These are phyloP conservation scores for Cantharis rustica DNA, from an alignment of 2,888 invertebrate species.

Conservation along the genomic window DNA sequence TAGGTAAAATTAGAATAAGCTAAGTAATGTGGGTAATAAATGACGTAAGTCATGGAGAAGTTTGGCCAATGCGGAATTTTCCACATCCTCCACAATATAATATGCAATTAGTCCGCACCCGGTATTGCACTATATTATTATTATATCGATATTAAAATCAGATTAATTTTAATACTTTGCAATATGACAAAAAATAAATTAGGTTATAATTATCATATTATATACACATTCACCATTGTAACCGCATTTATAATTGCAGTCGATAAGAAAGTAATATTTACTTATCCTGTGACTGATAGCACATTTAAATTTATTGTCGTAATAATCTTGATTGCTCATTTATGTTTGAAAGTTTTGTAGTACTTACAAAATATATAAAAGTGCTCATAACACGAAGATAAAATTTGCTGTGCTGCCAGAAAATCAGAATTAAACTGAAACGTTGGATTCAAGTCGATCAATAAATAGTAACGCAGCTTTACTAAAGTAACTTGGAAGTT, in stretches of 20 bases:
- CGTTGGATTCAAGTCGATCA: background rate
- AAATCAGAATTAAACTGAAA: background rate
- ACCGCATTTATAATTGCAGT: background rate
- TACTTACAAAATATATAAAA: background rate
- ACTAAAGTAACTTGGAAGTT: background rate
- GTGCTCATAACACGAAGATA: background rate
- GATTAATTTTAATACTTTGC: background rate
- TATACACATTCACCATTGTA: background rate
- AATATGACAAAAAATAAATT: background rate
- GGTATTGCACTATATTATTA: too few species aligned
- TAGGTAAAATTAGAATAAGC: background rate
- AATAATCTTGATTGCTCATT: background rate
- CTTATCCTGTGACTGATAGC: background rate
- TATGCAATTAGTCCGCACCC: too few species aligned
- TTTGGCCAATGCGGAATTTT: background rate
- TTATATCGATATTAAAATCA: background rate
- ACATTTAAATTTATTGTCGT: background rate
- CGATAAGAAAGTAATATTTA: background rate
- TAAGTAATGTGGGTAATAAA: background rate
- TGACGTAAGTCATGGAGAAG: background rate
- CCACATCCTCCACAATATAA: background rate
- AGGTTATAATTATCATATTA: background rate
- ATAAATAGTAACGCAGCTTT: background rate
- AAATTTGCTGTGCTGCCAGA: background rate
- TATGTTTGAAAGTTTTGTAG: background rate